These are phyloP conservation scores for Malachius bipustulatus DNA, from an alignment of 2,888 invertebrate genomes.

Conservation along the genomic window DNA sequence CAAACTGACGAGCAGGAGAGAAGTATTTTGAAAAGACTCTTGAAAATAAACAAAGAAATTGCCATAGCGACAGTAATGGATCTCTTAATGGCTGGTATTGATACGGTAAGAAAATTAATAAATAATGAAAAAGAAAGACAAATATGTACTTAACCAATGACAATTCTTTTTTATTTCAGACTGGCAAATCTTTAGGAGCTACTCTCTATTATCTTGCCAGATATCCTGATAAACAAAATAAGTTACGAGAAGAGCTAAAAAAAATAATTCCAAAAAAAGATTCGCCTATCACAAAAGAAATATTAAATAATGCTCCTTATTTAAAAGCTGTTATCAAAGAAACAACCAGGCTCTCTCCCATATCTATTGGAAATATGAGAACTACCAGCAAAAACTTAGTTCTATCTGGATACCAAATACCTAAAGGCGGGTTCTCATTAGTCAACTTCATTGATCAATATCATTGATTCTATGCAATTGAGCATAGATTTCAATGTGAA, in stretches of 20 bases:
- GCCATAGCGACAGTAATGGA: conserved; percentile 58
- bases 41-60: conserved; percentile 47
- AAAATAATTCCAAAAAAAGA: conserved; percentile 24
- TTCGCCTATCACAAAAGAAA: conserved; percentile 31
- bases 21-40: conserved; percentile 52
- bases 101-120: conserved; percentile 63
- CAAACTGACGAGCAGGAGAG: too few relatives aligned
- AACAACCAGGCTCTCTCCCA: conserved; percentile 36
- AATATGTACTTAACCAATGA: too few relatives aligned
- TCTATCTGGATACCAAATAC: conserved; percentile 32
- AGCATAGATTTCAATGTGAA: too few relatives aligned
- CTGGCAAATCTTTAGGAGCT: conserved; percentile 36
- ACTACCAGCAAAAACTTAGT: conserved; percentile 28
- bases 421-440: too few relatives aligned
- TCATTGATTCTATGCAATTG: too few relatives aligned
- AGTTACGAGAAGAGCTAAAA: conserved; percentile 34
- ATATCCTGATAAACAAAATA: conserved; percentile 35
- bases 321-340: conserved; percentile 55
- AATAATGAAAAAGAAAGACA: too few relatives aligned
- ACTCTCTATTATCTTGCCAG: conserved; percentile 37
- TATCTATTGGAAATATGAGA: conserved; percentile 24
- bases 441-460: too few relatives aligned
- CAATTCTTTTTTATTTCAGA: conserved; percentile 29
- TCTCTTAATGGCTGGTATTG: conserved; percentile 57
- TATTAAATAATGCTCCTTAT: conserved; percentile 36